Base-by-base conservation (phyloP, 2,888 invertebrate species). In the Aethes cnicana region DNA sequence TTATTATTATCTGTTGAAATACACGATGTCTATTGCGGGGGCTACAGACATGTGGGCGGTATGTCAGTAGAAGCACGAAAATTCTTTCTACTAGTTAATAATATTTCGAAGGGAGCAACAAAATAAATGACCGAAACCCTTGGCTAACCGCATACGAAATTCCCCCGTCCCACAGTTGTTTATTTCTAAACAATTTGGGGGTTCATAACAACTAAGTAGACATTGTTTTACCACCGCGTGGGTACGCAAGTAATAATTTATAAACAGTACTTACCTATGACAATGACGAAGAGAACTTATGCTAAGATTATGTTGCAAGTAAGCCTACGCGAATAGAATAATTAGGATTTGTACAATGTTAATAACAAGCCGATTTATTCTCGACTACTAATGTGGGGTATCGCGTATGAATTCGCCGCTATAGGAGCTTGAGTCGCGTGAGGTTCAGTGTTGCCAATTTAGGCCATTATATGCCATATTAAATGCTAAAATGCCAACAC, bases 191-290 rank as follows among this genome's bases (percentile, higher is more conserved):
- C 43, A 50, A 44, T 50, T 50, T 44, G 36, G 23, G 50, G 50
- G 50, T 44, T 36, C 43, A 50, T 50, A 44, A 50, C 28, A 50
- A 36, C 50, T 30, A 30, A 43, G 50, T 43, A 52, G 23, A 16
- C 52, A 52, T 52, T 52, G 52, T 52, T 52, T 46, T 52, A 32
- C 16, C 36, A 44, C 16, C 25, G 37, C 43, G 52, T 52, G 52
- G 52, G 52, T 52, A 33, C 18, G 20, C 14, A 16, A 20, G 44
- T 52, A 46, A 46, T 52, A 46, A 52, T 46, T 52, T 46, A 52
- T 46, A 44, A 39, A 39, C 46, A 25, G 25, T 33, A n/a, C 11
- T n/a, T n/a, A n/a, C n/a, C n/a, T n/a, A n/a, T 16, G 37, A 52
- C 46, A 52, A 52, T 52, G 32, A 32, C 25, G 16, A 48, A 32